Base-by-base conservation (phyloP, 2,797 vertebrate species). In the Numenius phaeopus region DNA sequence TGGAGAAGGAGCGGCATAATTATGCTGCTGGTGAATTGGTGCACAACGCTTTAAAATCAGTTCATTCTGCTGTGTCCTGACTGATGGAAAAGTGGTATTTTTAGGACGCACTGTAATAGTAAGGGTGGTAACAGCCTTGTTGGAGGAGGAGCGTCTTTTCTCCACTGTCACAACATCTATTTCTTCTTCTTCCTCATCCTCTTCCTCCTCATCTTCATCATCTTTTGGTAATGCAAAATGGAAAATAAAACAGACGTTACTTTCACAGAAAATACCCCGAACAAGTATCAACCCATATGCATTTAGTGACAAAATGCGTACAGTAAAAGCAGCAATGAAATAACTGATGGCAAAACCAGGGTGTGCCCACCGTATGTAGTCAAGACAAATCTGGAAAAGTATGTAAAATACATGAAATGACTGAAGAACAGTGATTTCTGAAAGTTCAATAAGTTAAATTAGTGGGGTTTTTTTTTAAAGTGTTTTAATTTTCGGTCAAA, bases 111-210 rank as follows among this genome's bases (percentile, higher is more conserved):
- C 98, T 1, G 99, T 99, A 90, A 99, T 98, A 78, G 99, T 98
- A 88, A 98, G 98, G 7, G 98, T 98, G 73, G 99, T 99, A 27
- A 99, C 94, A 1, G 98, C 98, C 75, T 98, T 99, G 97, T 97
- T 98, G 77, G 94, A 97, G 49, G 98, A 98, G 37, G 98, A 98
- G 39, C 99, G 99, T 90, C 99, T 98, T 97, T 99, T 99, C 65
- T 99, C 99, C 72, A 99, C 99, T 11, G 99, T 99, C 2, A 99
- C 99, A 12, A 99, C 99, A 18, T 99, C 99, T 9, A 99, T 99
- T 98, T 99, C 99, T 87, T 99, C 99, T 9, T 70, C 67, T 87
- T 99, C 99, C 0, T 99, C 99, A 2, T 99, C 99, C 0, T 99
- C 99, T 0, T 99, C 99, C 0, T 99, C 98, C 0, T 99, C 99